Percentiles rank a stretch among this genome's conserved stretches.
phyloP scores from a whole-genome alignment of 2,113 vertebrate species.

The Petrocephalus microphthalmus region DNA sequence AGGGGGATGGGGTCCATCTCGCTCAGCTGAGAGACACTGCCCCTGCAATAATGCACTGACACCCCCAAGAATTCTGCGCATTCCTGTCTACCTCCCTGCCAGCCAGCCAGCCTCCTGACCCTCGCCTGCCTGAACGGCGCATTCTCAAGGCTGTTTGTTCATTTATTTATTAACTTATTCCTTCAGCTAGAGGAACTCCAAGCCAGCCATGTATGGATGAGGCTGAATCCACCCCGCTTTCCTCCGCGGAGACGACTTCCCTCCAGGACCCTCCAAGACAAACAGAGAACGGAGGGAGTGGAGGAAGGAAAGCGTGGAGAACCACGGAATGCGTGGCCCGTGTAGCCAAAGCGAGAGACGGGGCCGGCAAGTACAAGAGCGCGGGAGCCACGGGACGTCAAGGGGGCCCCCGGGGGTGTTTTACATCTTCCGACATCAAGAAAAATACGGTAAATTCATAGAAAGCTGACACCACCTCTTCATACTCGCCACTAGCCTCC shows the following conservation, averaged over 20 bases:
- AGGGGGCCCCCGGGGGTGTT: not conserved
- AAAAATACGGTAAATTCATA: not conserved
- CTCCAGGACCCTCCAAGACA: not conserved
- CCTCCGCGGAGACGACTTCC: not conserved
- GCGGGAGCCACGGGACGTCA: not conserved
- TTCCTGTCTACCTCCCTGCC: slow-evolving; percentile 38
- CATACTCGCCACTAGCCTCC: no score
- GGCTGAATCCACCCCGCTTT: not conserved
- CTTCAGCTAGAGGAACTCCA: not conserved
- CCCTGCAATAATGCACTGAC: not conserved
- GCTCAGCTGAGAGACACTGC: not conserved
- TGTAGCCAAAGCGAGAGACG: not conserved
- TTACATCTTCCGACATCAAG: not conserved
- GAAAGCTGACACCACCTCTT: not conserved
- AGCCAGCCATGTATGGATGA: slow-evolving; percentile 4
- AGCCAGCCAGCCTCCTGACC: not conserved
- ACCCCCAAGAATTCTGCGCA: slow-evolving; percentile 29
- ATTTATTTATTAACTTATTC: not conserved
- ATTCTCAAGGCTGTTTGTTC: not conserved
- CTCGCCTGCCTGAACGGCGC: not conserved
- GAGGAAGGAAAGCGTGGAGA: not conserved
- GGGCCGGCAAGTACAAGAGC: not conserved
- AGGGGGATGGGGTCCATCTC: not conserved
- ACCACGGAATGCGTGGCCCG: not conserved
- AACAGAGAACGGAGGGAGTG: not conserved